Evolutionary conservation across 2,113 vertebrate species (phyloP).

Genomic region (Seriola quinqueradiata): DNA sequence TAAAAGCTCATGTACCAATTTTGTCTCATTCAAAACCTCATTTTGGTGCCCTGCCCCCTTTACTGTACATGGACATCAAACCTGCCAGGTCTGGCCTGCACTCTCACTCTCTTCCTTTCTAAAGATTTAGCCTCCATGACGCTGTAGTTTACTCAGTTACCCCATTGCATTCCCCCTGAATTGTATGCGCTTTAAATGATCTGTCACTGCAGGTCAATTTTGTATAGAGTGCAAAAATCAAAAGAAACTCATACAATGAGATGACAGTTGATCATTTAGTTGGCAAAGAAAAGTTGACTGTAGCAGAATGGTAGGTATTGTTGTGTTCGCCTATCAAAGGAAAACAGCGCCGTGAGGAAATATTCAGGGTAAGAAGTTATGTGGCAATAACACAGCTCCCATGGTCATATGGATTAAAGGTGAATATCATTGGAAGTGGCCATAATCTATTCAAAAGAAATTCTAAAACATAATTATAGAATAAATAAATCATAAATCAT

Average conservation of each 20-base stretch:
- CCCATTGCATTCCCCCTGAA: not conserved
- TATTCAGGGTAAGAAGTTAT: not conserved
- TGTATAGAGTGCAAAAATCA: constrained; percentile 37
- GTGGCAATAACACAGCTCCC: not conserved
- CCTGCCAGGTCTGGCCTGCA: not conserved
- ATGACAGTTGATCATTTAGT: constrained; percentile 37
- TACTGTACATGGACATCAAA: constrained; percentile 18
- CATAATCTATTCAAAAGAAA: not conserved
- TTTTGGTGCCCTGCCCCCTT: not conserved
- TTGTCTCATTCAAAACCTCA: not conserved
- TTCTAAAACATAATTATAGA: not conserved
- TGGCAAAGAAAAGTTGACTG: constrained; percentile 8
- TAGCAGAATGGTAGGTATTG: constrained; percentile 40
- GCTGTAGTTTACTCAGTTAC: not conserved
- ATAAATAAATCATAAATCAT: not conserved
- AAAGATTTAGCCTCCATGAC: not conserved
- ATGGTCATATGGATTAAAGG: not conserved
- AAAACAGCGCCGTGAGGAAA: constrained; percentile 36
- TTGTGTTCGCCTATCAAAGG: constrained; percentile 35
- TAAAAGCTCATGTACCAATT: not conserved
- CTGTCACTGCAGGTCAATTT: constrained; percentile 1
- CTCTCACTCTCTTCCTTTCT: not conserved
- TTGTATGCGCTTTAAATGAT: constrained; percentile 19
- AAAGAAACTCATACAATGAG: constrained; percentile 46
- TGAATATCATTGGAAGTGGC: not conserved